A percentile compares a stretch with the other conserved stretches of the same genome.
These are phyloP conservation scores for Macrocentrus cingulum DNA, from an alignment of 1,140 invertebrate genomes.

Conservation along the genomic window DNA sequence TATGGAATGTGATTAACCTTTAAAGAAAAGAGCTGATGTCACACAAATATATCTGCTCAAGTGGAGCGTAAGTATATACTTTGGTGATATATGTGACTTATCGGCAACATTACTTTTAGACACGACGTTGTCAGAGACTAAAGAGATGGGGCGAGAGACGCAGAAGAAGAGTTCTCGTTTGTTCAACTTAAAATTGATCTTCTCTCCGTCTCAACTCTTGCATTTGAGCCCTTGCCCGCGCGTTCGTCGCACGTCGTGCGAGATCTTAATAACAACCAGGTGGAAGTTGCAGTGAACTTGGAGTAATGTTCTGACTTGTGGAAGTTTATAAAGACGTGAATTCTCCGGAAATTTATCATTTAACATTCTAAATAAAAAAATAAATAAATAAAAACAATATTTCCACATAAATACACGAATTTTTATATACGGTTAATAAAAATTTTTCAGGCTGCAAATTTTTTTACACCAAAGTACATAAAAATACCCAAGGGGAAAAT, in stretches of 20 bases:
- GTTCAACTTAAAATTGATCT: conserved; percentile 32
- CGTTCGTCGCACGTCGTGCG: conserved; percentile 11
- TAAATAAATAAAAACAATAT: too few species aligned
- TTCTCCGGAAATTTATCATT: neutral
- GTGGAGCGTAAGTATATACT: neutral
- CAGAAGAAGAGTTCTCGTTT: conserved; percentile 20
- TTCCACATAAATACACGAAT: too few species aligned
- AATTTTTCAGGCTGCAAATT: too few species aligned
- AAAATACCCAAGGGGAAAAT: too few species aligned
- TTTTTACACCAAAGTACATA: too few species aligned
- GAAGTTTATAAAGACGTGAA: neutral
- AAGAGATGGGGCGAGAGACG: neutral
- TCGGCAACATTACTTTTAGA: conserved; percentile 23
- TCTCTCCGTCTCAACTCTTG: conserved; percentile 12
- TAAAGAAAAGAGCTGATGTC: too few species aligned
- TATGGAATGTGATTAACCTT: too few species aligned
- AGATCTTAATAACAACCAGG: conserved; percentile 23
- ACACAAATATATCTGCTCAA: too few species aligned
- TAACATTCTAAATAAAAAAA: too few species aligned
- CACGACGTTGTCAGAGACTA: conserved; percentile 7
- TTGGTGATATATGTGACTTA: conserved; percentile 24
- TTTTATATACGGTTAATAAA: too few species aligned
- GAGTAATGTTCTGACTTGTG: neutral
- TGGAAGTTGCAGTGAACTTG: conserved; percentile 2
- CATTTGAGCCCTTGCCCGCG: too few species aligned